These are phyloP conservation scores for Pelosia muscerda DNA, from an alignment of 2,888 invertebrate genomes.

Conservation along the genomic window DNA sequence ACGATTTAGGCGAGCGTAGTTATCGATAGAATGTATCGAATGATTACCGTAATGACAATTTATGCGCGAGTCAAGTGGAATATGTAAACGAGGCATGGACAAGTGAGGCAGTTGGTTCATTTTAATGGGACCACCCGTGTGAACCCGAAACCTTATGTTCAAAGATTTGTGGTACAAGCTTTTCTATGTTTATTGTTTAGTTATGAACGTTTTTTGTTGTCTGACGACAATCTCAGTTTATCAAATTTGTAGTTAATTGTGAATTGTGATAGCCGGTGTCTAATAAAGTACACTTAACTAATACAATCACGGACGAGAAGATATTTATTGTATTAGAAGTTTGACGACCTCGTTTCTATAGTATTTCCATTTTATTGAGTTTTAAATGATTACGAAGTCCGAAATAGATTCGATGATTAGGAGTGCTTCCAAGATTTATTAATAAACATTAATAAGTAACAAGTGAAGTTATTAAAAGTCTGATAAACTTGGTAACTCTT, in stretches of 20 bases:
- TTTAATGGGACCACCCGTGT: slow-evolving; percentile 79
- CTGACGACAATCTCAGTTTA: slow-evolving; percentile 5
- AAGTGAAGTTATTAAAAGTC: not conserved
- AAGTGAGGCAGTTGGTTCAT: slow-evolving; percentile 67
- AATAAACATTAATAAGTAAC: not conserved
- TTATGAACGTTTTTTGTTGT: slow-evolving; percentile 31
- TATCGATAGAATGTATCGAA: slow-evolving; percentile 77
- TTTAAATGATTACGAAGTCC: not conserved
- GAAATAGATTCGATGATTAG: not conserved
- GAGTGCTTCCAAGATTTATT: not conserved
- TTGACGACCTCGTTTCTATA: not conserved
- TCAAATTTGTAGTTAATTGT: slow-evolving; percentile 13
- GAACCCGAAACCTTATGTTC: slow-evolving; percentile 54
- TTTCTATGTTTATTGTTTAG: slow-evolving; percentile 46
- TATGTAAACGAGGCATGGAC: slow-evolving; percentile 79
- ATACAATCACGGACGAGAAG: not conserved
- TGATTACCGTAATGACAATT: slow-evolving; percentile 84
- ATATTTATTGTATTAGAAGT: not conserved
- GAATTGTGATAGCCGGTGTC: slow-evolving; percentile 4
- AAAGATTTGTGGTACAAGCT: slow-evolving; percentile 53
- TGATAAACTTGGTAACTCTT: not conserved
- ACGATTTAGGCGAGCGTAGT: slow-evolving; percentile 70
- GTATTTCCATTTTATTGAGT: slow-evolving; percentile 4
- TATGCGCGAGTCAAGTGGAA: slow-evolving; percentile 76
- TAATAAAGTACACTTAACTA: not conserved